Percentiles rank a stretch among this genome's conserved stretches.
phyloP scores from a whole-genome alignment of 2,797 vertebrate genomes.

The Glossophaga mutica region DNA sequence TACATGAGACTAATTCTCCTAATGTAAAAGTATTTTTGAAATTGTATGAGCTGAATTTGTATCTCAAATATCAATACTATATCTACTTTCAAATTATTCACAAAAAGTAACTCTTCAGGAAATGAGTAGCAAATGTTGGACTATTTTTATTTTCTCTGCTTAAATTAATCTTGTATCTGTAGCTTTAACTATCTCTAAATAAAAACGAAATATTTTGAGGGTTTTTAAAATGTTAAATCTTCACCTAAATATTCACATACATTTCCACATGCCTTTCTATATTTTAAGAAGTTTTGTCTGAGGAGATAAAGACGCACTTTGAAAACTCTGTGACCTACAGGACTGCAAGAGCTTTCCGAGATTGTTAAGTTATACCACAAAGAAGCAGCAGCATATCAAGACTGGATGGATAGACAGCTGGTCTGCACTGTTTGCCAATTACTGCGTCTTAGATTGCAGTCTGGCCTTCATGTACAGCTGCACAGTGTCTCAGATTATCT shows the following conservation, averaged over 20 bases:
- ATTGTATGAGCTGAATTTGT: not conserved
- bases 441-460: slow-evolving; percentile 39
- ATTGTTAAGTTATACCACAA: not conserved
- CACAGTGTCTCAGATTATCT: slow-evolving; percentile 40
- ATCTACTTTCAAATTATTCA: not conserved
- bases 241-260: not conserved
- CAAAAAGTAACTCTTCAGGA: not conserved
- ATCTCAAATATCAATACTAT: not conserved
- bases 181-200: slow-evolving; percentile 24
- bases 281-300: not conserved
- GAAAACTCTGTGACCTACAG: not conserved
- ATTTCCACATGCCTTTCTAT: not conserved
- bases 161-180: slow-evolving; percentile 22
- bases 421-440: slow-evolving; percentile 52
- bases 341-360: not conserved
- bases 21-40: not conserved
- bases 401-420: not conserved
- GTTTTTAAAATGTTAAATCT: slow-evolving; percentile 9
- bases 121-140: not conserved
- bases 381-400: slow-evolving; percentile 15
- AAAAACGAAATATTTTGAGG: slow-evolving; percentile 4
- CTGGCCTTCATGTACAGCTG: slow-evolving; percentile 42
- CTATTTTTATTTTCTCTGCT: slow-evolving; percentile 41
- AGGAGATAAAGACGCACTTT: not conserved
- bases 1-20: not conserved